A percentile compares a stretch with the other conserved stretches of the same genome.
Conservation (phyloP, 1,140 invertebrate genomes). For the Scylla paramamosain region DNA sequence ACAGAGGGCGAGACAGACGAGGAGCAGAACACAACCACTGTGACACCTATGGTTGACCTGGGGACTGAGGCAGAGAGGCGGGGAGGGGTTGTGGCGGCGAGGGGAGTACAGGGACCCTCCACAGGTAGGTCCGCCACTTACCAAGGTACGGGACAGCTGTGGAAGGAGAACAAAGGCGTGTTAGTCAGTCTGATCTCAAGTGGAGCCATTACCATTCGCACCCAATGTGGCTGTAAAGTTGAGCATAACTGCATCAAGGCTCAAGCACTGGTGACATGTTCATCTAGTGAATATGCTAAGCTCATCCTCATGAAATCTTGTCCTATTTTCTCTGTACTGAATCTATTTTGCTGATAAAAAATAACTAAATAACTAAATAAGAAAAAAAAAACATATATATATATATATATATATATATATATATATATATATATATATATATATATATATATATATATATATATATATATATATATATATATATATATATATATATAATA, state of each 20-base stretch:
- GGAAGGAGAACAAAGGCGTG: conserved; percentile 8
- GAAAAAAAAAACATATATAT: not conserved
- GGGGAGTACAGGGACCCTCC: conserved; percentile 72
- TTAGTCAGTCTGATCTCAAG: not conserved
- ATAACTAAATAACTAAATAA: too few species aligned
- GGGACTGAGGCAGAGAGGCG: conserved; percentile 74
- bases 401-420: conserved; percentile 50
- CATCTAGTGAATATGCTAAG: too few species aligned
- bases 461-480: too few species aligned
- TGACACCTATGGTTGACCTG: conserved; percentile 66
- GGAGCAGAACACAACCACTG: conserved; percentile 60
- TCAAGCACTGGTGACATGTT: too few species aligned
- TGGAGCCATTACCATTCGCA: not conserved
- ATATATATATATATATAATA: too few species aligned
- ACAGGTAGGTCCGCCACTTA: conserved; percentile 65
- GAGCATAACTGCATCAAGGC: too few species aligned
- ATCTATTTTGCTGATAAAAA: too few species aligned
- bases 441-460: conserved; percentile 50
- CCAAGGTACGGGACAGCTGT: conserved; percentile 74
- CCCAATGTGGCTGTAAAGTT: not conserved
- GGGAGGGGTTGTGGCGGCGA: conserved; percentile 71
- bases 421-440: conserved; percentile 49
- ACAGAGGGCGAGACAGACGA: conserved; percentile 66
- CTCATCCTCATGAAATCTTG: too few species aligned
- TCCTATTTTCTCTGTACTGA: too few species aligned